phyloP scores from a whole-genome alignment of 2,797 vertebrate genomes.

The Gadopsis marmoratus region DNA sequence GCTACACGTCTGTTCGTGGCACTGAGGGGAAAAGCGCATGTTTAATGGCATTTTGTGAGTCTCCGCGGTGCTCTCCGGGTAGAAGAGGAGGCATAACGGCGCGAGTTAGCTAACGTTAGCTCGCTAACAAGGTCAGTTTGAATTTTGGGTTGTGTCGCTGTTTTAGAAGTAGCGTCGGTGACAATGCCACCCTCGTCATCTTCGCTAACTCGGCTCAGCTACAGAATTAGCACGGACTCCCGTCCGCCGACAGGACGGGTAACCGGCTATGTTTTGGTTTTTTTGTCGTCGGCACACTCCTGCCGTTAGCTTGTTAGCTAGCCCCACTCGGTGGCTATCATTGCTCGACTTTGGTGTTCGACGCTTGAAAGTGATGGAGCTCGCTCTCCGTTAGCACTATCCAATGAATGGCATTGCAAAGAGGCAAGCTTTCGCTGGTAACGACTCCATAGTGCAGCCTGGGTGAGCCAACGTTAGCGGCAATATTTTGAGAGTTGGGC shows the following conservation, averaged over 20 bases:
- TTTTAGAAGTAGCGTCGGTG: neutral
- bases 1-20: neutral
- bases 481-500: slow-evolving; percentile 10
- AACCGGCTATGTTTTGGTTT: slow-evolving; percentile 3
- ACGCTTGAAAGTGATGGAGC: slow-evolving; percentile 32
- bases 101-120: slow-evolving; percentile 80
- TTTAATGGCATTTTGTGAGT: slow-evolving; percentile 77
- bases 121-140: slow-evolving; percentile 85
- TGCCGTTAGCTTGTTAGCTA: slow-evolving; percentile 69
- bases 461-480: neutral
- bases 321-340: slow-evolving; percentile 55
- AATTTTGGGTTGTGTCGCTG: slow-evolving; percentile 37
- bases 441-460: neutral
- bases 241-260: slow-evolving; percentile 31
- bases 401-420: neutral
- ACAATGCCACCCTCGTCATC: neutral
- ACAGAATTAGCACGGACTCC: neutral
- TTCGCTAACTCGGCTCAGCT: neutral
- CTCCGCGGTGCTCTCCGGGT: slow-evolving; percentile 61
- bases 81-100: slow-evolving; percentile 72
- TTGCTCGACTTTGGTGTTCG: slow-evolving; percentile 45
- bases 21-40: slow-evolving; percentile 35
- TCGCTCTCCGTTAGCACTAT: neutral
- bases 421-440: neutral
- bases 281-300: slow-evolving; percentile 27